phyloP scores from a whole-genome alignment of 2,113 vertebrate genomes.

The Rallus limicola region DNA sequence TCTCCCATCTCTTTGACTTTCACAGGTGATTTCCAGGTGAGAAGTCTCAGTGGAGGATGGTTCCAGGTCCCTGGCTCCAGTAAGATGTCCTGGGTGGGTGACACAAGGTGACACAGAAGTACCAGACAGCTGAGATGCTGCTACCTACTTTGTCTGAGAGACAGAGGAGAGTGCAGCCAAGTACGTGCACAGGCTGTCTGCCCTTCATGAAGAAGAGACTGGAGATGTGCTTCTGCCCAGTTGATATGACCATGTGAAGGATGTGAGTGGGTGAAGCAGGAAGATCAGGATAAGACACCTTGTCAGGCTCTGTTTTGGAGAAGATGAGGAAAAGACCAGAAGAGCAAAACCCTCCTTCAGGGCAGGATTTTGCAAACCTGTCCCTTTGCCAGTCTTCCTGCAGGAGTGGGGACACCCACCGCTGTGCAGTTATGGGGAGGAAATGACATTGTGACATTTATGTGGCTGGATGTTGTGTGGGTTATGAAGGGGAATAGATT shows the following conservation, averaged over 20 bases:
- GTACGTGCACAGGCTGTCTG: not conserved
- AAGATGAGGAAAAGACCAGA: not conserved
- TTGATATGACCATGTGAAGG: rapidly evolving
- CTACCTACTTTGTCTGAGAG: not conserved
- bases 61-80: not conserved
- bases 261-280: rapidly evolving
- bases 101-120: not conserved
- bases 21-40: not conserved
- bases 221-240: not conserved
- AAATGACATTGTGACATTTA: not conserved
- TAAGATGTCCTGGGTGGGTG: not conserved
- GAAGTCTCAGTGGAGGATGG: not conserved
- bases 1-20: not conserved
- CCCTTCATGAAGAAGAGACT: not conserved
- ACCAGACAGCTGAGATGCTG: not conserved
- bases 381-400: not conserved
- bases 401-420: not conserved
- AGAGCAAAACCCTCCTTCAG: not conserved
- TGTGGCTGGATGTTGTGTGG: not conserved
- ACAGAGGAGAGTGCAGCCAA: not conserved
- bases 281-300: not conserved
- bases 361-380: not conserved
- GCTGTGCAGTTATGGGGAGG: not conserved
- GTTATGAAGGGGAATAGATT: not conserved
- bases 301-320: not conserved